Evolutionary conservation across 2,113 vertebrate species (phyloP), one percentile per base, ranked within the genome.

Genomic region (Rana temporaria): DNA sequence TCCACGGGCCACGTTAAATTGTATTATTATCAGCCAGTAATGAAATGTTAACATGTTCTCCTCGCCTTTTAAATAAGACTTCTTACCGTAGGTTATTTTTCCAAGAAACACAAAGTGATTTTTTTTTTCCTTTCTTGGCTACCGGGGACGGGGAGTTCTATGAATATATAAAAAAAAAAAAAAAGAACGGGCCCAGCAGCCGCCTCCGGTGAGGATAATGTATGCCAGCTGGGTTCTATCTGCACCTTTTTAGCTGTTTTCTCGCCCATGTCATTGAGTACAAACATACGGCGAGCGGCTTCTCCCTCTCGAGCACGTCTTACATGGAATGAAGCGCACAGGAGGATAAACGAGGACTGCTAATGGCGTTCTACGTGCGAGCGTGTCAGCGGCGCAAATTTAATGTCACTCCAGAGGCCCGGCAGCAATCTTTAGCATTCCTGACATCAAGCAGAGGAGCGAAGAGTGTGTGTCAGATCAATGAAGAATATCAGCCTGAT

Each of bases 401-500:
- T 81, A 85, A 87, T 90, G 88, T 86, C 71, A 73, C 80, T 85
- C 83, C 79, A 32, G 52, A 86, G 84, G 71, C 76, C 72, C 22
- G 82, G 82, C 42, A 65, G 22, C 66, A 87, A 48, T 34, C 73
- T 83, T 70, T 57, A n/a, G 55, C 57, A 79, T 82, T 73, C 66
- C 60, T 59, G 85, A 79, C 73, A 84, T 73, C 22, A 79, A 78
- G 53, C 73, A 82, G 57, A 80, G 84, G 87, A 81, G 18, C 65
- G 67, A 86, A 79, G n/a, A 76, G 86, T 74, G 76, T 74, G 76
- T 26, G 65, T 84, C 55, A 34, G 67, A 91, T 89, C 86, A 69
- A 88, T 90, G 88, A 17, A n/a, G 74, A 87, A 88, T 88, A 86
- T 87, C 70, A 76, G 68, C 20, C 6, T 11, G 42, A 14, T 48